phyloP scores from a whole-genome alignment of 2,888 invertebrate genomes.

The Agonum fuliginosum region DNA sequence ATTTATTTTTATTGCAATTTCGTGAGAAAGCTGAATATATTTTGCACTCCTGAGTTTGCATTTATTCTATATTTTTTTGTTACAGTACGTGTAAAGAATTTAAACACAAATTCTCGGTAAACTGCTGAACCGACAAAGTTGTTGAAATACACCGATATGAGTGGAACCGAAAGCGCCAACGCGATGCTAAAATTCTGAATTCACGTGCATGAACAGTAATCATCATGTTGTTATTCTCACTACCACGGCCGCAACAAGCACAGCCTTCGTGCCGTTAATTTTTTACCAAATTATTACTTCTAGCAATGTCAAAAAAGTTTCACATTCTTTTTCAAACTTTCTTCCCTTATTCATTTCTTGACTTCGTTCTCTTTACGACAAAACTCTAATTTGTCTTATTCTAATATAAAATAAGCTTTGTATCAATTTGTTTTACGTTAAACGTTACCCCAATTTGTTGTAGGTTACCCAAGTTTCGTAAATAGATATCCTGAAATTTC shows the following conservation, averaged over 20 bases:
- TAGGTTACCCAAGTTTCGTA: no score
- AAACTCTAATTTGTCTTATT: slow-evolving; percentile 11
- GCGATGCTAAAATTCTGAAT: slow-evolving; percentile 11
- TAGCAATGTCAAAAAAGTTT: slow-evolving; percentile 3
- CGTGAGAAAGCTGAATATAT: slow-evolving; percentile 49
- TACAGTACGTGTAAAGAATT: slow-evolving; percentile 46
- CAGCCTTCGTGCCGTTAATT: slow-evolving; percentile 12
- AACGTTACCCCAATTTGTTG: no score
- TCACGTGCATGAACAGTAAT: slow-evolving; percentile 19
- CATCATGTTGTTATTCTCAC: slow-evolving; percentile 14
- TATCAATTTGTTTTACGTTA: background rate
- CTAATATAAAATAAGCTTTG: background rate
- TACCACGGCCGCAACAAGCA: background rate
- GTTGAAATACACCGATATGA: slow-evolving; percentile 44
- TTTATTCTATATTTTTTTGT: slow-evolving; percentile 52
- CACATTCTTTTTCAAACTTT: slow-evolving; percentile 4
- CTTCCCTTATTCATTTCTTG: background rate
- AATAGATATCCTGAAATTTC: no score
- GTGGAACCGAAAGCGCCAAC: slow-evolving; percentile 30
- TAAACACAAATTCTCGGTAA: slow-evolving; percentile 36
- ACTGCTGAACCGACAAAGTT: slow-evolving; percentile 38
- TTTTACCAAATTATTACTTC: slow-evolving; percentile 28
- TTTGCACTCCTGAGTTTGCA: slow-evolving; percentile 52
- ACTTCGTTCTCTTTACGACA: slow-evolving; percentile 4
- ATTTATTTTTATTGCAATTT: slow-evolving; percentile 56